These are phyloP conservation scores for Tipula lateralis DNA, from an alignment of 2,888 invertebrate species.

Conservation along the genomic window DNA sequence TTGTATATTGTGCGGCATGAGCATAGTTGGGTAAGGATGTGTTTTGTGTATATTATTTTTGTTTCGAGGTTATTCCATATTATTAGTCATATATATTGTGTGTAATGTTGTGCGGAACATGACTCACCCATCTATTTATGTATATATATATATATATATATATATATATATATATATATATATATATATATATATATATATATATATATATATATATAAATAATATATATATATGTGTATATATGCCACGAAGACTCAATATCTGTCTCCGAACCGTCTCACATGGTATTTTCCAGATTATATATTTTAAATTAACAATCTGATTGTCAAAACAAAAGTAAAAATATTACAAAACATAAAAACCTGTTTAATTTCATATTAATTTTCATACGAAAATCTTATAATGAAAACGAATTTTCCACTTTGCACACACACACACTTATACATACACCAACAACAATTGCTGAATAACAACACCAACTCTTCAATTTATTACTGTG, in stretches of 20 bases:
- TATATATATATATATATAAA: not conserved
- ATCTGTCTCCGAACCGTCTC: not conserved
- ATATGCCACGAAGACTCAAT: not conserved
- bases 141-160: too few relatives aligned
- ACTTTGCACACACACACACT: not conserved
- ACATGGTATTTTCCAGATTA: not conserved
- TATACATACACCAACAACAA: not conserved
- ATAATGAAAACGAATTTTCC: constrained; percentile 11
- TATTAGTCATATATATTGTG: not conserved
- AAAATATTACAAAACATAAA: not conserved
- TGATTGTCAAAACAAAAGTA: not conserved
- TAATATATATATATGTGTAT: not conserved
- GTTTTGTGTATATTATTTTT: not conserved
- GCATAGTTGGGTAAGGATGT: not conserved
- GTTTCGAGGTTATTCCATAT: not conserved
- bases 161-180: not conserved
- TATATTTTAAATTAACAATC: not conserved
- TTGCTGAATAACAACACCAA: constrained; percentile 5
- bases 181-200: not conserved
- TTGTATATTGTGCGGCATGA: not conserved
- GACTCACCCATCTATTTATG: not conserved
- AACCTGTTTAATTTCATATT: constrained; percentile 14
- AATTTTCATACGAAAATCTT: not conserved
- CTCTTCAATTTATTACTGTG: constrained; percentile 24
- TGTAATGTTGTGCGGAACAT: not conserved